Base-by-base conservation (phyloP, 2,797 vertebrate species). In the Centroberyx gerrardi region DNA sequence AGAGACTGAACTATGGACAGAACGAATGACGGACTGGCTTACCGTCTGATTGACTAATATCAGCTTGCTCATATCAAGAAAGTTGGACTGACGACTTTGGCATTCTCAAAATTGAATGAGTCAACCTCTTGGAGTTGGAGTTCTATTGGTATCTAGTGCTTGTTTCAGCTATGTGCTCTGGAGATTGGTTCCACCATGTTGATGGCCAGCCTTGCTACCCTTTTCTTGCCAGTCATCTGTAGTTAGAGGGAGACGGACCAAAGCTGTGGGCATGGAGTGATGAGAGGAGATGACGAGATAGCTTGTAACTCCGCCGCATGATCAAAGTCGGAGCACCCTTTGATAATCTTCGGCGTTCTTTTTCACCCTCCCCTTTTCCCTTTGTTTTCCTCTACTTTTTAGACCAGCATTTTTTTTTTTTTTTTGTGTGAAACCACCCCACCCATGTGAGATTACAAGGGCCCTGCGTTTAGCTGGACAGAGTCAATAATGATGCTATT, bases 401-500 rank as follows among this genome's bases (percentile, higher is more conserved):
- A 73, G 79, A 81, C 68, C 52, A 72, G 78, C 66, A 80, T 51
- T 80, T 66, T 17, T 42, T 17, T 40, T 40, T 3, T 58, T 79
- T 83, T 84, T 90, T 78, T 81, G 78, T 83, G 87, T 67, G 80
- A 88, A 22, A 74, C 72, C 60, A 22, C 90, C 84, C 88, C 82
- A 4, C 90, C 89, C 59, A 17, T 78, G 72, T 76, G 86, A 94
- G 93, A 95, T 95, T 95, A 96, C 92, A 94, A 93, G 90, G 93
- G 91, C 79, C 82, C 76, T 81, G 87, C 68, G 58, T 91, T 93
- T 88, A 88, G 86, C 88, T 90, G 89, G 90, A 92, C 88, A 83
- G 55, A 90, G 92, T 91, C 90, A 93, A 88, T 94, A 93, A 94
- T 95, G 93, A 95, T 94, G 93, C 93, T 84, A 95, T 95, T 95